Evolutionary conservation across 2,113 vertebrate species (phyloP), one percentile per base, ranked within the genome.

Genomic region (Silurus glanis): DNA sequence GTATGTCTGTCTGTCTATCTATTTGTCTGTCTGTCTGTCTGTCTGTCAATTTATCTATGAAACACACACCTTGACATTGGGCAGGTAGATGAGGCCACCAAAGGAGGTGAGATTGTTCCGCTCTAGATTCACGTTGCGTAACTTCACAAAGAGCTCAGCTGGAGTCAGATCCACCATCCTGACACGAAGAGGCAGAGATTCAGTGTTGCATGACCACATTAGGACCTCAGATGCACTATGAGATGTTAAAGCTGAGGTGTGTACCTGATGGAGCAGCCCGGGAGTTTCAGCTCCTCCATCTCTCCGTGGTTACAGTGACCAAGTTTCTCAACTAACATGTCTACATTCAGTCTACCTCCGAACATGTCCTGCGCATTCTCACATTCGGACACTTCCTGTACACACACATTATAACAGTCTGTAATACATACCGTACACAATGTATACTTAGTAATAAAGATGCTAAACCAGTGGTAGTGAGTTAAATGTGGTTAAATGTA

Each of bases 31-130:
- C 37, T 37, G 37, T 3, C 37, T 37, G 37, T 37, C 37, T 37
- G 37, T 37, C 37, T 37, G 37, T 37, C 37, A 37, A 37, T 37
- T 37, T 37, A 37, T 37, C 37, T 37, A 37, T 53, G 21, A n/a
- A n/a, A 53, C 78, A 90, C 91, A 79, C 92, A 96, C 95, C 91
- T 96, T 96, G 80, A 96, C 87, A 56, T 93, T 95, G 69, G 95
- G 94, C 66, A 98, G 94, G 88, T 96, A 95, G 90, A 97, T 92
- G 58, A 97, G 95, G 74, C 93, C 96, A 7, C 93, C 95, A 91
- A 98, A 97, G 51, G 95, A 96, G 1, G 93, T 95, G 51, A 97
- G 95, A 84, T 95, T 93, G 87, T 97, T 97, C 86, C 96, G 95
- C 88, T 97, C 93, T 58, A 97, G 93, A 91, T 97, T 97, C 87